Conservation (phyloP, 1,140 invertebrate genomes). For the Dryas iulia region DNA sequence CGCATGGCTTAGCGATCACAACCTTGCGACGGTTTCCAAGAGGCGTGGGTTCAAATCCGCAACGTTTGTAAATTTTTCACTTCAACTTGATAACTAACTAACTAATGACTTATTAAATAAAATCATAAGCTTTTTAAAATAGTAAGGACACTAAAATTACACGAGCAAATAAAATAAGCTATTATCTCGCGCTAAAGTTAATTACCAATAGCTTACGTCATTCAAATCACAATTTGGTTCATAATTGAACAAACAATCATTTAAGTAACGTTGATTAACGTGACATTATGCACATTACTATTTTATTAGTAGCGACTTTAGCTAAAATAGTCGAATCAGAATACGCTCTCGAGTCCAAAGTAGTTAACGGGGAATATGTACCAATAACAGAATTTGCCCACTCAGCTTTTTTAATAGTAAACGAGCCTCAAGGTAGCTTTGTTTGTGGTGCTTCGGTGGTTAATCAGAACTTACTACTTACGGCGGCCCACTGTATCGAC, state of each 20-base stretch:
- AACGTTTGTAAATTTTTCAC: too few species aligned
- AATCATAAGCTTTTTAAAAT: neutral
- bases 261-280: neutral
- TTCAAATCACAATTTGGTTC: neutral
- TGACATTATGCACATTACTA: neutral
- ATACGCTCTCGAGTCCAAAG: constrained; percentile 11
- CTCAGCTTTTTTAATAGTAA: constrained; percentile 31
- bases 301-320: neutral
- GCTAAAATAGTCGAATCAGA: neutral
- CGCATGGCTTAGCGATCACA: too few species aligned
- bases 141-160: neutral
- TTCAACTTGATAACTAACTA: too few species aligned
- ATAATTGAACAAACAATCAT: neutral
- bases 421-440: neutral
- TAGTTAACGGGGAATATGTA: constrained; percentile 20
- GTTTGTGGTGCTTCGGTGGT: constrained; percentile 38
- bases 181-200: neutral
- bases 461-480: constrained; percentile 40
- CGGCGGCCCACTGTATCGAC: constrained; percentile 42
- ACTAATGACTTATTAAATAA: too few species aligned
- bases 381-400: constrained; percentile 30
- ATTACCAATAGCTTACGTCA: neutral
- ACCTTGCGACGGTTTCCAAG: too few species aligned
- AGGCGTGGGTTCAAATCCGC: too few species aligned
- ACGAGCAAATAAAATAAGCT: neutral